Evolutionary conservation across 2,888 invertebrate genomes (phyloP).

Genomic region (Lasioglossum malachurum): DNA sequence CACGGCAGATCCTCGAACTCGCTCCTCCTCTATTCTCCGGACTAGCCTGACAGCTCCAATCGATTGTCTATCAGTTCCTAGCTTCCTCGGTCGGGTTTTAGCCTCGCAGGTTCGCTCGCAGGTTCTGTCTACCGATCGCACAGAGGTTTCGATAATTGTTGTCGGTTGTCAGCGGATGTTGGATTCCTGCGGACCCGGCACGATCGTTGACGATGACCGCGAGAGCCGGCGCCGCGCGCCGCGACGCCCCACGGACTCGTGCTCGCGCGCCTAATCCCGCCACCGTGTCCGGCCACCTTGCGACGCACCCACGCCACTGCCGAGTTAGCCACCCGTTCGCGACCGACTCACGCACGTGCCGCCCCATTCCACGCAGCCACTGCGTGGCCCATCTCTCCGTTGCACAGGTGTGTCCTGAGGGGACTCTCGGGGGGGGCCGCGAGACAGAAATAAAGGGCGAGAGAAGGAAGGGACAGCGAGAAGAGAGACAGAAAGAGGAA

Average conservation of each 20-base stretch:
- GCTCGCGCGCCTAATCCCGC: conserved; percentile 51
- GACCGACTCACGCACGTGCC: conserved; percentile 48
- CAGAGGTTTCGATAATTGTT: background rate
- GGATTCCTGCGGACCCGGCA: conserved; percentile 50
- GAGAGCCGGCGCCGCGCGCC: conserved; percentile 22
- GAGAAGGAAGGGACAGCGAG: background rate
- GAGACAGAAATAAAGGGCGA: background rate
- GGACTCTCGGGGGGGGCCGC: background rate
- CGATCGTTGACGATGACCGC: conserved; percentile 43
- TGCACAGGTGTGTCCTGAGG: conserved; percentile 5
- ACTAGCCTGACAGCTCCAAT: background rate
- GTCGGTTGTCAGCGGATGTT: background rate
- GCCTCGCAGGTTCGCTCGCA: background rate
- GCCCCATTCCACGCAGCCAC: conserved; percentile 25
- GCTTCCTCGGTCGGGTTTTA: background rate
- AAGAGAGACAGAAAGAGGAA: too few relatives aligned
- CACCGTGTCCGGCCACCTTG: conserved; percentile 22
- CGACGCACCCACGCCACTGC: conserved; percentile 43
- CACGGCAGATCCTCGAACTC: background rate
- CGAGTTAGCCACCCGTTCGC: conserved; percentile 40
- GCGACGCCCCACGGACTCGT: conserved; percentile 56
- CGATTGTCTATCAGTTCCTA: background rate
- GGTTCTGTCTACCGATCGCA: background rate
- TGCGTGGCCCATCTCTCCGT: conserved; percentile 6
- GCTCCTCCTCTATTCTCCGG: background rate